Evolutionary conservation across 2,113 vertebrate genomes (phyloP), one percentile per base, ranked within the genome.

Genomic region (Nymphicus hollandicus): DNA sequence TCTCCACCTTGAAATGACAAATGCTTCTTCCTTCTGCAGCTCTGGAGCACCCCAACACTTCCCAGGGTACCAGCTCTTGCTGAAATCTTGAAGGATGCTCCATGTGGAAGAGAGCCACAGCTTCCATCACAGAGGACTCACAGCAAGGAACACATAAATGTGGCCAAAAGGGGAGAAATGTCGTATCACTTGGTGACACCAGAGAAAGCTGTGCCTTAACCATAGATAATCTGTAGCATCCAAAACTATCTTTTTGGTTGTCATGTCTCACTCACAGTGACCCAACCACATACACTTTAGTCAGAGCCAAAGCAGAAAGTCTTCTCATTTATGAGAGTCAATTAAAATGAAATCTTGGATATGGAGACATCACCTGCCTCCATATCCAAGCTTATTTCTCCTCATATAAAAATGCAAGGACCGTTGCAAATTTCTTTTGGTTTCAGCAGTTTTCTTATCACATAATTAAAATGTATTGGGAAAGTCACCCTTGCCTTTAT

Each of bases 311-410:
- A 84, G 44, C 61, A 86, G 50, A 60, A 92, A 92, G n/a, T 52
- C 61, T 76, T 5, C 33, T 83, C 50, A 56, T 76, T 64, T 76
- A 52, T 9, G 17, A 49, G 65, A 93, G 80, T 91, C 88, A 92
- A 96, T 94, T 85, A 86, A 94, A 96, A 88, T 73, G 77, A 94
- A 91, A 83, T 88, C 70, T 64, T 89, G 88, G 81, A 91, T 82
- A 47, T 35, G 55, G 58, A 89, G 53, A 20, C 93, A 64, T 77
- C 93, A 94, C 90, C 93, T 93, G 90, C 66, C 60, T 58, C n/a
- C 33, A 35, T 16, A 80, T 41, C 55, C 79, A 64, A 83, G 83
- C 52, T 95, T 87, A 87, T 78, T 95, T 83, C 91, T 87, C 55
- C 66, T 82, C 43, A 93, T 65, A 65, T 18, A 95, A 89, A 96